phyloP scores from a whole-genome alignment of 35 echinoderm and acorn worm species.

The Patiria miniata region DNA sequence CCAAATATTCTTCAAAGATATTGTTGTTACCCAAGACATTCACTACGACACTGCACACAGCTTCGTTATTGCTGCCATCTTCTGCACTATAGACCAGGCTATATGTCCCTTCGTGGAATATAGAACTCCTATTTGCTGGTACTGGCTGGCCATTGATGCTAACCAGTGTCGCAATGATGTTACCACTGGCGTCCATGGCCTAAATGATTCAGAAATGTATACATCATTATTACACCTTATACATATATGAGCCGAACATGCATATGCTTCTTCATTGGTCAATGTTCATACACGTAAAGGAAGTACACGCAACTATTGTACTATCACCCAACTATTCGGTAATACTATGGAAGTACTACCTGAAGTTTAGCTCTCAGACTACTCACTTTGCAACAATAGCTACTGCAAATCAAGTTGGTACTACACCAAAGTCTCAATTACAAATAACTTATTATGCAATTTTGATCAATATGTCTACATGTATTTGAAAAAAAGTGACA shows the following conservation, averaged over 20 bases:
- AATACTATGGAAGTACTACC: too few species aligned
- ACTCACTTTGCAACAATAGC: too few species aligned
- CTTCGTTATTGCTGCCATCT: neutral
- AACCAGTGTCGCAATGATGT: neutral
- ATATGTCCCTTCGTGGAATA: conserved; percentile 8
- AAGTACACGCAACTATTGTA: too few species aligned
- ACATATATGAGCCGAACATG: neutral
- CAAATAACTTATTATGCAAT: too few species aligned
- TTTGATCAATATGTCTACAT: too few species aligned
- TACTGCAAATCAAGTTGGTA: too few species aligned
- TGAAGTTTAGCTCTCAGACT: too few species aligned
- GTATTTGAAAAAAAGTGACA: too few species aligned
- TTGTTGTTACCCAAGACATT: neutral
- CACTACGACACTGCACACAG: neutral
- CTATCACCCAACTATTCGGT: too few species aligned
- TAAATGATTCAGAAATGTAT: neutral
- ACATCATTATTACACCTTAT: neutral
- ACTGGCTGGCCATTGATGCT: neutral
- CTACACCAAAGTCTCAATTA: too few species aligned
- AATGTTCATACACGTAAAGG: too few species aligned
- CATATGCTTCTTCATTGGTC: too few species aligned
- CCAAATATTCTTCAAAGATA: neutral
- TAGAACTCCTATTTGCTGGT: neutral
- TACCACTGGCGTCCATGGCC: neutral
- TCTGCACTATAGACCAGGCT: neutral